Base-by-base conservation (phyloP, 2,113 vertebrate genomes). In the Passer domesticus region DNA sequence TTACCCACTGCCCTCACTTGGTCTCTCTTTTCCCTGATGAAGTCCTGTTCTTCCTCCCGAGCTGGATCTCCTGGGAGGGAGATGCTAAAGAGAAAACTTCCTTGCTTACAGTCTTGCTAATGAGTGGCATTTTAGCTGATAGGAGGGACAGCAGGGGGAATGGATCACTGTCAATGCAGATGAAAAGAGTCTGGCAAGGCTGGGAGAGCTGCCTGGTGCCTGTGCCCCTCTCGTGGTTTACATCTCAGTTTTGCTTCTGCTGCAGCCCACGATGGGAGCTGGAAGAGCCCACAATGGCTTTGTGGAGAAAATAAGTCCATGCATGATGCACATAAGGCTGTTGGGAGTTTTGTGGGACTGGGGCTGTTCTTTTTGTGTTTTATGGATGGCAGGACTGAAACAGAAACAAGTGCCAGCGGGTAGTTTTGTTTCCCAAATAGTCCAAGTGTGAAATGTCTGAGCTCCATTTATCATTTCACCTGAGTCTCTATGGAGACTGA, bases 401-500 rank as follows among this genome's bases (percentile, higher is more conserved):
- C 60, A 83, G 55, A 89, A 93, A 47, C 19, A 33, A 59, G 44
- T 39, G 78, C 31, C 43, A 39, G 16, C 64, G 35, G 66, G 49
- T 90, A 75, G 59, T 89, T 92, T 93, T 80, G 20, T 89, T 70
- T 87, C 41, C 14, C 75, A 92, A 17, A 10, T 19, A 43, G 62
- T 62, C 44, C n/a, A 84, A 94, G 73, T 83, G 62, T 90, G 89
- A 89, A 82, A 87, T 69, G 25, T 73, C 33, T 80, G 66, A 90
- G 60, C 31, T 41, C 17, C 73, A 68, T 95, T 96, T 91, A 76
- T 97, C 85, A 94, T 43, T 95, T 41, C 82, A 74, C 4, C 35
- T 66, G 83, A 94, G 83, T 70, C 21, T 82, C 82, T 94, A 46
- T 66, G 74, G 68, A 81, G 55, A 73, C 23, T 86, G 53, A 80